These are phyloP conservation scores for Thymelicus acteon DNA, from an alignment of 2,888 invertebrate genomes.

Conservation along the genomic window DNA sequence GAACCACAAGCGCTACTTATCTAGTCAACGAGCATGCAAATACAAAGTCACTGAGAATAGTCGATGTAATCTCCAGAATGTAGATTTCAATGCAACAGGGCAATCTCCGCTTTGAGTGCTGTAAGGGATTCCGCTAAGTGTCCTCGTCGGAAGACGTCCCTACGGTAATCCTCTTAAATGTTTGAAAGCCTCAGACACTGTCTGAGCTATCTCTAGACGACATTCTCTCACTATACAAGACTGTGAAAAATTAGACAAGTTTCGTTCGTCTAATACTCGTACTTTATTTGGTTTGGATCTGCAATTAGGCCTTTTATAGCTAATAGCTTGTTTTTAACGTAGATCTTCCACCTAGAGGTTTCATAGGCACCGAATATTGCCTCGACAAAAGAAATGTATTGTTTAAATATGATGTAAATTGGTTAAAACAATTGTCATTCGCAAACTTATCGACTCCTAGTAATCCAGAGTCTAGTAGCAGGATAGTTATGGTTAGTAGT, in stretches of 20 bases:
- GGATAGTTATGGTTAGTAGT: too few relatives aligned
- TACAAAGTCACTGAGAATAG: neutral
- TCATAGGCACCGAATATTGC: too few relatives aligned
- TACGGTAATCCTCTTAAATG: conserved; percentile 32
- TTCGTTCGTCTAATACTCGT: neutral
- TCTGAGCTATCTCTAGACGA: neutral
- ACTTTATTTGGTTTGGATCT: neutral
- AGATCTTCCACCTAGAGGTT: too few relatives aligned
- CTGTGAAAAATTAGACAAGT: neutral
- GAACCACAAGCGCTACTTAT: neutral
- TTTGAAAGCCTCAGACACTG: conserved; percentile 20
- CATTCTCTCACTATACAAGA: neutral
- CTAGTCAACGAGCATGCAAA: conserved; percentile 23
- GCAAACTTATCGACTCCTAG: too few relatives aligned
- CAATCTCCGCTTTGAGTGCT: conserved; percentile 23
- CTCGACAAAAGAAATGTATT: too few relatives aligned
- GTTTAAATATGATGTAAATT: too few relatives aligned
- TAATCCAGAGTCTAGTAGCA: too few relatives aligned
- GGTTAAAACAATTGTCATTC: too few relatives aligned
- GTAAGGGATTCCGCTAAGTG: conserved; percentile 24
- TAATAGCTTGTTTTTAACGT: too few relatives aligned
- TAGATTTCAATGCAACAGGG: conserved; percentile 28
- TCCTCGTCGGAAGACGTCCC: conserved; percentile 22
- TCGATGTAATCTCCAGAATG: conserved; percentile 21
- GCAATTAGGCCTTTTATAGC: neutral